Evolutionary conservation across 2,888 invertebrate species (phyloP).

Genomic region (Celastrina argiolus): DNA sequence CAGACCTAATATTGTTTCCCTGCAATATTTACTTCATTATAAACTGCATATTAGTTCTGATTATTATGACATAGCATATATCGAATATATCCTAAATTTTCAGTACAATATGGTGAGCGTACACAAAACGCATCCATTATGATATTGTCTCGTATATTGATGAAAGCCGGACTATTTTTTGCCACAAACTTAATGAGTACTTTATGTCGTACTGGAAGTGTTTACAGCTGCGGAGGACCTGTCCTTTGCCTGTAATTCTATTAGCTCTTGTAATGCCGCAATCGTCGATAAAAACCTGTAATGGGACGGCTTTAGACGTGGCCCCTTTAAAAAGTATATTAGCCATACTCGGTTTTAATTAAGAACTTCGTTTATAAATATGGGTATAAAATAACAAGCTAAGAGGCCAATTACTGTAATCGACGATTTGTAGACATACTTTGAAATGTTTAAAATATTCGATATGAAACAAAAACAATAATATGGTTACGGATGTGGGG

Average conservation of each 20-base stretch:
- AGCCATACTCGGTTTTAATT: constrained; percentile 4
- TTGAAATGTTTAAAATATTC: background rate
- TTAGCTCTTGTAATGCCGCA: constrained; percentile 22
- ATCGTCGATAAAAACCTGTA: constrained; percentile 12
- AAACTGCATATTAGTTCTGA: too few species aligned
- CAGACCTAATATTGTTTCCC: too few species aligned
- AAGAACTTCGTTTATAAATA: background rate
- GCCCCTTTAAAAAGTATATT: constrained; percentile 13
- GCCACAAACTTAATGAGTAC: constrained; percentile 64
- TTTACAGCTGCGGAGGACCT: constrained; percentile 48
- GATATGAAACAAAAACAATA: background rate
- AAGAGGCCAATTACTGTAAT: background rate
- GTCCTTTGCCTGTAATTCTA: constrained; percentile 27
- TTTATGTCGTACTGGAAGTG: constrained; percentile 56
- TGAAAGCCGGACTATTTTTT: constrained; percentile 57
- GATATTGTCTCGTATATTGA: constrained; percentile 48
- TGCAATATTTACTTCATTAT: too few species aligned
- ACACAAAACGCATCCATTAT: constrained; percentile 45
- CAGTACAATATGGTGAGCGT: constrained; percentile 34
- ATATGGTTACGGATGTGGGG: too few species aligned
- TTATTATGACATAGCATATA: too few species aligned
- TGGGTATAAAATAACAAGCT: background rate
- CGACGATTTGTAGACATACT: background rate
- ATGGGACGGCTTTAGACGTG: constrained; percentile 14
- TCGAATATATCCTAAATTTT: background rate